These are phyloP conservation scores for Solenopsis fugax DNA, from an alignment of 1,140 invertebrate species.

Conservation along the genomic window DNA sequence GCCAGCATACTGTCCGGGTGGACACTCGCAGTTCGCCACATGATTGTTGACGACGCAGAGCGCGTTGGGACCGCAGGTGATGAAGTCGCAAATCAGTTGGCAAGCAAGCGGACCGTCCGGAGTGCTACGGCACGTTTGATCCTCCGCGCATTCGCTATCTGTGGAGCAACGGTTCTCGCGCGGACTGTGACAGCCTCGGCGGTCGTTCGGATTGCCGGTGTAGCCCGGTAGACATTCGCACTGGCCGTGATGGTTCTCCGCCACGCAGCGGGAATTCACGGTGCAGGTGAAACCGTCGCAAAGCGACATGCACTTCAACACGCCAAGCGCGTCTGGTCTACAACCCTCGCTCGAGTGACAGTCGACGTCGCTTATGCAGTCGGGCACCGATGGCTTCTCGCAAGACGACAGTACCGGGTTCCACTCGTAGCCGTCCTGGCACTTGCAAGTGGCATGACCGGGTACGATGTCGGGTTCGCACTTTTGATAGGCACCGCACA, in stretches of 20 bases:
- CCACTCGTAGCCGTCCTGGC: conserved; percentile 92
- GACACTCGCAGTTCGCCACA: conserved; percentile 95
- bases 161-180: conserved; percentile 91
- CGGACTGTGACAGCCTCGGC: conserved; percentile 92
- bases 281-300: conserved; percentile 94
- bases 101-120: conserved; percentile 86
- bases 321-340: conserved; percentile 93
- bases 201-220: conserved; percentile 95
- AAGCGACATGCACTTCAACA: conserved; percentile 92
- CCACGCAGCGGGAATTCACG: conserved; percentile 92
- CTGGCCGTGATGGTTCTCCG: conserved; percentile 90
- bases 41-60: conserved; percentile 95
- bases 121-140: conserved; percentile 90
- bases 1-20: conserved; percentile 93
- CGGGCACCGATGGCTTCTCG: conserved; percentile 94
- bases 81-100: conserved; percentile 91
- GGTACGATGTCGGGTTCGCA: conserved; percentile 89
- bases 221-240: conserved; percentile 94
- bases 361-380: conserved; percentile 91
- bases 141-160: conserved; percentile 93
- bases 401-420: conserved; percentile 93
- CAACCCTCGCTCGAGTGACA: conserved; percentile 91
- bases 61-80: conserved; percentile 94
- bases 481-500: conserved; percentile 93
- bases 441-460: conserved; percentile 91